A percentile compares a stretch with the other conserved stretches of the same genome.
Conservation (phyloP, 2,888 invertebrate species). For the Beris morrisii region DNA sequence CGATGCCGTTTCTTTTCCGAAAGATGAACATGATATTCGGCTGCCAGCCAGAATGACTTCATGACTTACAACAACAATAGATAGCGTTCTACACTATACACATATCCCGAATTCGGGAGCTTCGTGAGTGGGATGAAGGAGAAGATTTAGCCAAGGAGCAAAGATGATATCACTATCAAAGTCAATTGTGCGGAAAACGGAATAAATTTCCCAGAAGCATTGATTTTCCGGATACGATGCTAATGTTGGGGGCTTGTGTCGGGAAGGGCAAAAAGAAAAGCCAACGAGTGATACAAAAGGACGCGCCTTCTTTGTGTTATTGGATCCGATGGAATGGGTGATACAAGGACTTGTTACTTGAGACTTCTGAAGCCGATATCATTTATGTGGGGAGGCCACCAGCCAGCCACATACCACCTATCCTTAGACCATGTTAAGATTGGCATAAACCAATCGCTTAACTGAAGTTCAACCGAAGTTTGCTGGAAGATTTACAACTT, state of each 20-base stretch:
- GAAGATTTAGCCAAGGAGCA: constrained; percentile 38
- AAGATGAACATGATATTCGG: constrained; percentile 26
- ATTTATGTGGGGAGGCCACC: constrained; percentile 5
- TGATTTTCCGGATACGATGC: constrained; percentile 38
- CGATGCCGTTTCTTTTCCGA: constrained; percentile 2
- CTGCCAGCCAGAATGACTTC: constrained; percentile 23
- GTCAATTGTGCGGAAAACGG: constrained; percentile 45
- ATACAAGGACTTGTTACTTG: constrained; percentile 15
- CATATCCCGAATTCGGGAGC: constrained; percentile 10
- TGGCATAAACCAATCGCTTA: constrained; percentile 4
- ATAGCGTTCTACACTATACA: background rate
- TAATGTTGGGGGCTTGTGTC: constrained; percentile 31
- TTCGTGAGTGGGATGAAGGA: constrained; percentile 19
- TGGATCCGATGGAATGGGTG: background rate
- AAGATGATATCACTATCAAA: constrained; percentile 45
- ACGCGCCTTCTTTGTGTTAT: constrained; percentile 8
- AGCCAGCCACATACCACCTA: background rate
- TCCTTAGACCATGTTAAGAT: constrained; percentile 8
- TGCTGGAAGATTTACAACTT: constrained; percentile 16
- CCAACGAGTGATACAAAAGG: constrained; percentile 1
- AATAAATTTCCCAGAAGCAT: constrained; percentile 43
- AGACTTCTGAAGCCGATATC: background rate
- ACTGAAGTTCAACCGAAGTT: constrained; percentile 17
- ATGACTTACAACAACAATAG: constrained; percentile 20
- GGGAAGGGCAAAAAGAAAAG: background rate